phyloP scores from a whole-genome alignment of 2,888 invertebrate species.

The Ichneumoninae sp. region DNA sequence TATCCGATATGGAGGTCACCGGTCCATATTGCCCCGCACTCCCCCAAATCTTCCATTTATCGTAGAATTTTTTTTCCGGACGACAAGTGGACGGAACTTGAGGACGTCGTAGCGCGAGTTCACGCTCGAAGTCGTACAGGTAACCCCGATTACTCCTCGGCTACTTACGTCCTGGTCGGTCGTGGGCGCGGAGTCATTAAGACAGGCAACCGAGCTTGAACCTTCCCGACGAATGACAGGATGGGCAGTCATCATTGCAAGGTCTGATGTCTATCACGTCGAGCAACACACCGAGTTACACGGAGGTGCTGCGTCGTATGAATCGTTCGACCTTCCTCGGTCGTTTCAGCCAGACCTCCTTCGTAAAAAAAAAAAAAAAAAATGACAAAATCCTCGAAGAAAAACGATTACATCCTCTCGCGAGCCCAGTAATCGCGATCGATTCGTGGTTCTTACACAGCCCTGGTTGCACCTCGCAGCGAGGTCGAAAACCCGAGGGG shows the following conservation, averaged over 20 bases:
- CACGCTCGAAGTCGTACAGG: constrained; percentile 35
- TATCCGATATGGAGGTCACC: no score
- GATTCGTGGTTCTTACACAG: background rate
- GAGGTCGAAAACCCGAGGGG: background rate
- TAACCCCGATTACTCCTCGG: constrained; percentile 55
- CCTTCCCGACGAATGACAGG: constrained; percentile 62
- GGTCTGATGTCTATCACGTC: constrained; percentile 68
- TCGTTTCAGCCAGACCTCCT: constrained; percentile 26
- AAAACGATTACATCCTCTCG: constrained; percentile 37
- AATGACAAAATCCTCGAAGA: constrained; percentile 41
- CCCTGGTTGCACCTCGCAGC: constrained; percentile 4
- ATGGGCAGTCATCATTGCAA: constrained; percentile 65
- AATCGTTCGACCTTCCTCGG: constrained; percentile 53
- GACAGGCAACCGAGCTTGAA: constrained; percentile 68
- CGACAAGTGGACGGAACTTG: background rate
- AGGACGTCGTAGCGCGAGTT: constrained; percentile 4
- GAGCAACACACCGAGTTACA: constrained; percentile 23
- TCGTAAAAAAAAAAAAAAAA: background rate
- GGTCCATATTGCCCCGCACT: no score
- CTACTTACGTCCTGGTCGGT: constrained; percentile 36
- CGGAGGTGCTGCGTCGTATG: constrained; percentile 14
- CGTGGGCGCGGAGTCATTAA: constrained; percentile 60
- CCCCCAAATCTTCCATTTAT: background rate
- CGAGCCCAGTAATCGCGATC: background rate
- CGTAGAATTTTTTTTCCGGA: background rate